phyloP scores from a whole-genome alignment of 35 echinoderm and acorn worm genomes.

The Ptychodera flava region DNA sequence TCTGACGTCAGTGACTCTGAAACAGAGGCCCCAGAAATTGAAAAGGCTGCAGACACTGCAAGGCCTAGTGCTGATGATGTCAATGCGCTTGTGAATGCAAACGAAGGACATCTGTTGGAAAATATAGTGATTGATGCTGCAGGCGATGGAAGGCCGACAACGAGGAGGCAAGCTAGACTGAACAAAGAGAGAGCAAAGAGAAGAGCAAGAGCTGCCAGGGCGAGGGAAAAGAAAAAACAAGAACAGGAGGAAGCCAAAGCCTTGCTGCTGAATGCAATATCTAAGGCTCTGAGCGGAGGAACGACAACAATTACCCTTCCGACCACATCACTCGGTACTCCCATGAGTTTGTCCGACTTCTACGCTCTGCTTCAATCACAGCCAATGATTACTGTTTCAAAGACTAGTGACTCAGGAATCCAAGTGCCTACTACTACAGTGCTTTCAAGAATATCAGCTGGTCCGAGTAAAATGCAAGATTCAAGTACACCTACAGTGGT shows the following conservation, averaged over 20 bases:
- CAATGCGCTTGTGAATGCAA: not conserved
- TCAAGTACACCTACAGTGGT: too few species aligned
- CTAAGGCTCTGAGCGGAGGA: not conserved
- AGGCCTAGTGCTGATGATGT: not conserved
- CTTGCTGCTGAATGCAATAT: not conserved
- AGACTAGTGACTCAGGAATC: not conserved
- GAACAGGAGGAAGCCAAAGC: not conserved
- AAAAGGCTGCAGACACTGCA: not conserved
- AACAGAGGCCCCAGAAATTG: not conserved
- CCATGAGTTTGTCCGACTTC: not conserved
- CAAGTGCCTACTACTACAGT: not conserved
- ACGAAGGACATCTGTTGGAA: too few species aligned
- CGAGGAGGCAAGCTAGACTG: not conserved
- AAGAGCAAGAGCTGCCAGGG: not conserved
- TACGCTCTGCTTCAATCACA: not conserved
- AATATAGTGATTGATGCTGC: not conserved
- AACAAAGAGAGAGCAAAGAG: not conserved
- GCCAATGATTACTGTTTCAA: not conserved
- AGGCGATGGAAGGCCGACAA: not conserved
- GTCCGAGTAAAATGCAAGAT: too few species aligned
- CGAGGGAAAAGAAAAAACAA: not conserved
- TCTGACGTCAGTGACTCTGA: not conserved
- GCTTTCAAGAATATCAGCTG: not conserved
- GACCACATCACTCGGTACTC: not conserved
- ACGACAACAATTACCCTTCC: not conserved